These are phyloP conservation scores for Kobus ellipsiprymnus DNA, from an alignment of 2,113 vertebrate species.

Conservation along the genomic window DNA sequence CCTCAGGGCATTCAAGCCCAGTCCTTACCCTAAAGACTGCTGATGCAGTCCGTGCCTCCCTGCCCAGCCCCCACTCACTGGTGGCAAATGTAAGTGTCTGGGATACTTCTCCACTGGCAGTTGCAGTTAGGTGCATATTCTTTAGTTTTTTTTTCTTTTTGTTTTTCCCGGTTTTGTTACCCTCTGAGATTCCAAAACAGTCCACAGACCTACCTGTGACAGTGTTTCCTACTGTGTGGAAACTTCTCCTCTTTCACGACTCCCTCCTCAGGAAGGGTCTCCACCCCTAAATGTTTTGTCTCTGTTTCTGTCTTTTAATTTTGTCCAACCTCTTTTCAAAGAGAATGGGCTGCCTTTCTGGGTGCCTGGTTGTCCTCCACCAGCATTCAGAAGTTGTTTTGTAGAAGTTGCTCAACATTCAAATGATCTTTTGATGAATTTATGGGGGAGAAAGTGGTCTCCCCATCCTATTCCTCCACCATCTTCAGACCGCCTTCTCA, in stretches of 20 bases:
- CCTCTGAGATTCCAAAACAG: no score
- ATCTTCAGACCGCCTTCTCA: not conserved
- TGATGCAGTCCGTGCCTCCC: no score
- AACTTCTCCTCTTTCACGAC: not conserved
- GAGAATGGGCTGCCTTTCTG: not conserved
- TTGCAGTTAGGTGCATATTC: no score
- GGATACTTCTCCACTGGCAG: no score
- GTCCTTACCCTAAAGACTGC: no score
- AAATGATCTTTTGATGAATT: not conserved
- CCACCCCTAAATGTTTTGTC: not conserved
- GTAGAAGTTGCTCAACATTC: not conserved
- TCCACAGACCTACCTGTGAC: no score
- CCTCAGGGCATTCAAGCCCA: no score
- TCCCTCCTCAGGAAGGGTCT: not conserved
- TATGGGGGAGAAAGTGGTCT: not conserved
- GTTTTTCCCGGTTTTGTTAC: no score
- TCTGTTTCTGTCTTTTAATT: not conserved
- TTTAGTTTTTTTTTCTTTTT: no score
- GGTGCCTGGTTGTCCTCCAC: not conserved
- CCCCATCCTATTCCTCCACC: not conserved
- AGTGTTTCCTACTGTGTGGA: not conserved
- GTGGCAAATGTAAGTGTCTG: accelerated
- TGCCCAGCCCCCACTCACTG: no score
- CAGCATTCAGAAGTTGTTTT: not conserved
- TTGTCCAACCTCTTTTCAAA: not conserved